Evolutionary conservation across 2,113 vertebrate genomes (phyloP), one percentile per base, ranked within the genome.

Genomic region (Agapornis roseicollis): DNA sequence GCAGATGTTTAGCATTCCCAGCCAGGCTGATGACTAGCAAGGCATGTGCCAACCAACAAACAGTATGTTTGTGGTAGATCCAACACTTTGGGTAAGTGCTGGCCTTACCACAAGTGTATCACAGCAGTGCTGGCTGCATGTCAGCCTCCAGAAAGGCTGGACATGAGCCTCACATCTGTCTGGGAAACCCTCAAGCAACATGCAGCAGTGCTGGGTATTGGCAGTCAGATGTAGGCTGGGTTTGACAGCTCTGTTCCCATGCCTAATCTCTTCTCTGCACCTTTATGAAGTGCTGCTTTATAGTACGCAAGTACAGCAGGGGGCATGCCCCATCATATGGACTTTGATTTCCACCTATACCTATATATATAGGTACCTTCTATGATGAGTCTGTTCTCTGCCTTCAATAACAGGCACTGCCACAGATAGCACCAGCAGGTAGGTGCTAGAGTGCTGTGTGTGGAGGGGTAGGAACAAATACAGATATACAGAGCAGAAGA

Each of bases 131-230:
- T 0, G 11, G 70, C 39, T 56, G 10, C 56, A 37, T 3, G 0
- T 55, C 73, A 81, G 44, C 33, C 52, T 91, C 70, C 85, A 91
- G 65, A 89, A 64, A 29, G 53, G 70, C 68, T 93, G 90, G 66
- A 49, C 63, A 80, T 0, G 15, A 77, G 82, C 63, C 63, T 31
- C 68, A 82, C 69, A 64, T 37, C 65, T 70, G 35, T 3, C 44
- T 50, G 39, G 68, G 37, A 93, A 88, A 70, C 22, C 68, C 71
- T 85, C 79, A 20, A 11, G 7, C 78, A 37, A 72, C 3, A 37
- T 6, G 19, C 9, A 72, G 63, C 74, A 69, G 37, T 0, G 2
- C 37, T 50, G 88, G 50, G 52, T 22, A 0, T 49, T 56, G 35
- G 46, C 74, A 77, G 37, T 7, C 79, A 80, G 56, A 61, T 3